Base-by-base conservation (phyloP, 2,113 vertebrate genomes). In the Xiphophorus couchianus region DNA sequence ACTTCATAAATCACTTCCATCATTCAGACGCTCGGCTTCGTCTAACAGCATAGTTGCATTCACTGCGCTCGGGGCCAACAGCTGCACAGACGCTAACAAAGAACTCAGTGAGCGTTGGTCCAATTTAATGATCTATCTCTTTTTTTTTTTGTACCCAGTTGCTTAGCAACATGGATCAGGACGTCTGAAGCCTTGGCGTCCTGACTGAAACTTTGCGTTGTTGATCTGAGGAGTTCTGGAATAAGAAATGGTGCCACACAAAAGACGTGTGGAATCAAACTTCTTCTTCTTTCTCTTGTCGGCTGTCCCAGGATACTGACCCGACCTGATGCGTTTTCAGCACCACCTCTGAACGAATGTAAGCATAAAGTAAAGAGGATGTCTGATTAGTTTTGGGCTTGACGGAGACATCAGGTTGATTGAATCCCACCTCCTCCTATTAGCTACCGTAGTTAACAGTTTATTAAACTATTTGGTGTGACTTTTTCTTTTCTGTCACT, bases 101-200 rank as follows among this genome's bases (percentile, higher is more conserved):
- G 82, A 77, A 80, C 83, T 77, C 81, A 82, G 66, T 54, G 76
- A 91, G 90, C 74, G 90, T 91, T 85, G 83, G 82, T 82, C 82
- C 81, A 85, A 81, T 93, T 86, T 93, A 90, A 93, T 93, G 87
- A 91, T 91, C 84, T 48, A 84, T 82, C 88, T 91, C 9, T 10
- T 11, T 3, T 37, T 3, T 37, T 37, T 83, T 91, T 89, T 88
- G 81, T 86, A 82, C 82, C 90, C 88, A 93, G 93, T 95, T 95
- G 93, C 93, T 92, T 88, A 89, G 94, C 94, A 94, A 95, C 94
- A 80, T 85, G 72, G 79, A 39, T 81, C 64, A 60, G 84, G 86
- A 70, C 82, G 81, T 88, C 83, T 90, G 80, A 87, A 92, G 80
- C 88, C 82, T 44, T 33, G 66, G 68, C 69, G 60, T 93, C 91